A percentile compares a stretch with the other conserved stretches of the same genome.
These are phyloP conservation scores for Ahaetulla prasina DNA, from an alignment of 2,113 vertebrate genomes.

Conservation along the genomic window DNA sequence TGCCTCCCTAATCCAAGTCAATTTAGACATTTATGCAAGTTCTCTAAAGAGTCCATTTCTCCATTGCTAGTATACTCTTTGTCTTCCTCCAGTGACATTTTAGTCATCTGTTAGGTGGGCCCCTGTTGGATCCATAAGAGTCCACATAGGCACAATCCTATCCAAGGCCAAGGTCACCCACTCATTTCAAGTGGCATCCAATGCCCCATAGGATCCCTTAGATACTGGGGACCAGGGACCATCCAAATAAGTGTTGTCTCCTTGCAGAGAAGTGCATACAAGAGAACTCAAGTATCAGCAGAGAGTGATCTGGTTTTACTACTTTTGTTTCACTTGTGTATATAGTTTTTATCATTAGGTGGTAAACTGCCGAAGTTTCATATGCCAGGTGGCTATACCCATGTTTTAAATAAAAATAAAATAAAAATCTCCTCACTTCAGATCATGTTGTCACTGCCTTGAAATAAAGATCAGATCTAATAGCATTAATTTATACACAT, in stretches of 20 bases:
- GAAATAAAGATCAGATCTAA: not conserved
- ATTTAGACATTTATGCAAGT: not conserved
- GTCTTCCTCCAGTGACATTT: not conserved
- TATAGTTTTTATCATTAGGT: not conserved
- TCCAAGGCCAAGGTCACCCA: not conserved
- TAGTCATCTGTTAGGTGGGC: not conserved
- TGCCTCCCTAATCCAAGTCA: not conserved
- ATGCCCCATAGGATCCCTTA: not conserved
- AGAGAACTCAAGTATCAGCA: not conserved
- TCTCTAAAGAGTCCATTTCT: not conserved
- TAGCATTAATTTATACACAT: not conserved
- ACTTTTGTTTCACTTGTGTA: not conserved
- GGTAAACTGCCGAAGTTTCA: not conserved
- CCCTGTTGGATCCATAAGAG: not conserved
- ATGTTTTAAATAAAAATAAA: not conserved
- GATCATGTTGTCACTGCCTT: not conserved
- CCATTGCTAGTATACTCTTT: not conserved
- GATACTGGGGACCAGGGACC: not conserved
- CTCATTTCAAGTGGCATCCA: not conserved
- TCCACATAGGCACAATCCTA: not conserved
- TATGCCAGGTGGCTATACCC: not conserved
- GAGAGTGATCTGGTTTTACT: not conserved
- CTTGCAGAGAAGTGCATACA: not conserved
- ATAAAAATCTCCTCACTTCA: not conserved
- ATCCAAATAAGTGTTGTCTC: not conserved